Base-by-base conservation (phyloP, 2,888 invertebrate species). In the Cryptocheilus praepositus region DNA sequence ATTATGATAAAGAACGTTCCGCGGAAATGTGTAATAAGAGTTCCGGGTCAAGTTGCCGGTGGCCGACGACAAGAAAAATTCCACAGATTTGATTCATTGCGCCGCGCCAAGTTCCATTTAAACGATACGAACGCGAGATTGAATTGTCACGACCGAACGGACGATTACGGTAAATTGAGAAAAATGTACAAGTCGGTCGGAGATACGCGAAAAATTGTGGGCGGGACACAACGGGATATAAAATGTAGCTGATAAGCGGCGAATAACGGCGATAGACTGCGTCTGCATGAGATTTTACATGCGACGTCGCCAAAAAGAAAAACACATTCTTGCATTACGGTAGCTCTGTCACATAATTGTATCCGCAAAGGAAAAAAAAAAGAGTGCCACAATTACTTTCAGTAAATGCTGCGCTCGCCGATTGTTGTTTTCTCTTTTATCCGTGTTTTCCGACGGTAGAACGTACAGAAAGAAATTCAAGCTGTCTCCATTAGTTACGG, bases 161-260 rank as follows among this genome's bases (percentile, higher is more conserved):
- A 56, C 67, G 70, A 65, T 73, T 67, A 65, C 62, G 55, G 64
- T 65, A 62, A 71, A 73, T 71, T 67, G 65, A 73, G 65, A 62
- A 59, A 67, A 58, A 62, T 71, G 64, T 70, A 73, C 70, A 60
- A 60, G 67, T 61, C 64, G 67, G 61, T 56, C 56, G 67, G 56
- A 62, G 71, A 73, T 72, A 70, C 66, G 64, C 72, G 60, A 21
- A 25, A 60, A 46, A 54, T 53, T 51, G 57, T 52, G 56, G 36
- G 18, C 56, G 46, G 49, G 59, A 25, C 56, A 45, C 58, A 45
- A 56, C 57, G 22, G 56, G 46, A 28, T 44, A 7, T 28, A 56
- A 51, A 46, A 22, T 21, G 22, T 45, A 19, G 21, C 19, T 21
- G 57, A 57, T 21, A 57, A n/a, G 18, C 19, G 15, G 13, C 36